phyloP scores from a whole-genome alignment of 1,140 invertebrate species.

The Brevipalpus yothersi region DNA sequence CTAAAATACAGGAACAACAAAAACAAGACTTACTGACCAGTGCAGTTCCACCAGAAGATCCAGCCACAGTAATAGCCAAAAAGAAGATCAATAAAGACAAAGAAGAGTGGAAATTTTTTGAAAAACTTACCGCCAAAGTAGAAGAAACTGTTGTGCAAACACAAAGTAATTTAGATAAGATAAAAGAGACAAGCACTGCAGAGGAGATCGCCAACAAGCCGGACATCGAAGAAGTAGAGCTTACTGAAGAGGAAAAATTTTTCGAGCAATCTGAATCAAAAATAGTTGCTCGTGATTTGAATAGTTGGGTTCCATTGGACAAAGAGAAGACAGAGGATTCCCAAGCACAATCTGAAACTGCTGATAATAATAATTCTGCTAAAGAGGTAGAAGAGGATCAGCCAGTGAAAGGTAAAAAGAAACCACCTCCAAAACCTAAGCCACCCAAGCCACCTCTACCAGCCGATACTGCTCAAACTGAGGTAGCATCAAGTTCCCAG shows the following conservation, averaged over 20 bases:
- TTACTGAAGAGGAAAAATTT: constrained; percentile 4
- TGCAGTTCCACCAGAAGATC: neutral
- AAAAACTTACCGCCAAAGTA: constrained; percentile 21
- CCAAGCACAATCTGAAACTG: neutral
- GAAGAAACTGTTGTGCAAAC: constrained; percentile 20
- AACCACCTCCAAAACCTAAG: neutral
- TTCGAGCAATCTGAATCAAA: neutral
- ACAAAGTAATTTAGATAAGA: constrained; percentile 18
- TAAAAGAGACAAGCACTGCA: constrained; percentile 12
- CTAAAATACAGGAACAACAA: neutral
- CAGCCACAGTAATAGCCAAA: neutral
- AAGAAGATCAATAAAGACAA: constrained; percentile 15
- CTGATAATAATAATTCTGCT: neutral
- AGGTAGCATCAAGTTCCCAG: neutral
- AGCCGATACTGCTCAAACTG: neutral
- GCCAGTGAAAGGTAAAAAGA: neutral
- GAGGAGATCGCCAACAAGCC: constrained; percentile 9
- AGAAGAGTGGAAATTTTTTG: constrained; percentile 24
- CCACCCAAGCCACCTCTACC: neutral
- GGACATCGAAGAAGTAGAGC: constrained; percentile 9
- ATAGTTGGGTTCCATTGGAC: neutral
- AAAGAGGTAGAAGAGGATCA: neutral
- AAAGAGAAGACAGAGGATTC: neutral
- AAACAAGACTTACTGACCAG: neutral
- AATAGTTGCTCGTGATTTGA: neutral